phyloP scores from a whole-genome alignment of 2,888 invertebrate genomes.

The Rutpela maculata region DNA sequence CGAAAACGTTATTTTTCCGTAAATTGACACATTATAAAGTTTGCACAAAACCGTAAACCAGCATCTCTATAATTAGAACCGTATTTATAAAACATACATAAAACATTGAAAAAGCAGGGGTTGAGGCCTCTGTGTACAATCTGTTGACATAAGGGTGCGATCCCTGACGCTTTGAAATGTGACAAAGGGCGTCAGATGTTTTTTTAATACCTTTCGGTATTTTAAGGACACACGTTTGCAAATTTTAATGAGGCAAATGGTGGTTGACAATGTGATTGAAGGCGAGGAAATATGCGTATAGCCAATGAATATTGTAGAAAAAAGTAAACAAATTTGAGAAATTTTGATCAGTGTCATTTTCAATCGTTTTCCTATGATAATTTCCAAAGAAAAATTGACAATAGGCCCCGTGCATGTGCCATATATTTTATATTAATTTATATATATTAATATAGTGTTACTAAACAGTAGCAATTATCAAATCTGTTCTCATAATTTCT shows the following conservation, averaged over 20 bases:
- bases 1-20: not conserved
- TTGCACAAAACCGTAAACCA: not conserved
- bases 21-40: not conserved
- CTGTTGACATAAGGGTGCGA: slow-evolving; percentile 35
- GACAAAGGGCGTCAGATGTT: slow-evolving; percentile 14
- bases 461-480: too few relatives aligned
- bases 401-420: too few relatives aligned
- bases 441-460: too few relatives aligned
- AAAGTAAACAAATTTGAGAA: too few relatives aligned
- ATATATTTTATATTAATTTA: too few relatives aligned
- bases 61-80: slow-evolving; percentile 15
- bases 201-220: slow-evolving; percentile 8
- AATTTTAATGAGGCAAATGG: slow-evolving; percentile 10
- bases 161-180: slow-evolving; percentile 19
- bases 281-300: too few relatives aligned
- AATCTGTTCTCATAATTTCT: too few relatives aligned
- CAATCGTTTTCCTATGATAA: too few relatives aligned
- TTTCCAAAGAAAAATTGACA: too few relatives aligned
- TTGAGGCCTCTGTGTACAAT: slow-evolving; percentile 15
- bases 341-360: too few relatives aligned
- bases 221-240: not conserved
- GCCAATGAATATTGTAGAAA: too few relatives aligned
- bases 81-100: slow-evolving; percentile 24
- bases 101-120: slow-evolving; percentile 37
- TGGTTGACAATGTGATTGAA: not conserved